phyloP scores from a whole-genome alignment of 92 coral and sea anemone genomes.

The Montipora capitata region DNA sequence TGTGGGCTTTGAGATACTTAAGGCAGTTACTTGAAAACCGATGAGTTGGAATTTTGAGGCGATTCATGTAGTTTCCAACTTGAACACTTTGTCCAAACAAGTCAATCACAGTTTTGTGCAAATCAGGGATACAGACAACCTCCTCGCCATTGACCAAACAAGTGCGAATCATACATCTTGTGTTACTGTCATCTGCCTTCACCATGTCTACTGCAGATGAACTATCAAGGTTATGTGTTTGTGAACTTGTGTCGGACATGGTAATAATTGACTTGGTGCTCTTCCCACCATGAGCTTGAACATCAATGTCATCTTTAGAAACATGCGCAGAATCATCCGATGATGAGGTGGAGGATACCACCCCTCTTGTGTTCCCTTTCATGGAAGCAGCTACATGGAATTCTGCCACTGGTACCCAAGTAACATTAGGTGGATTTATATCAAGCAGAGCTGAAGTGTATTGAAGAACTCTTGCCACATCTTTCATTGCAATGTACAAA shows the following conservation, averaged over 20 bases:
- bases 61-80: constrained; percentile 84
- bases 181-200: neutral
- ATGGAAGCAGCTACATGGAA: neutral
- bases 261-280: too few relatives aligned
- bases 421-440: constrained; percentile 50
- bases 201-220: constrained; percentile 43
- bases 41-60: constrained; percentile 80
- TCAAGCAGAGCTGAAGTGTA: constrained; percentile 80
- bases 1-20: constrained; percentile 80
- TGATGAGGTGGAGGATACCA: neutral
- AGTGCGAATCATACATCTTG: constrained; percentile 71
- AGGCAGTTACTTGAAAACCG: constrained; percentile 78
- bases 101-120: constrained; percentile 84
- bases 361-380: neutral
- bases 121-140: constrained; percentile 90
- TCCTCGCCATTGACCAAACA: constrained; percentile 70
- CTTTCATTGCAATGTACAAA: constrained; percentile 69
- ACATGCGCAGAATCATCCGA: neutral
- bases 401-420: neutral
- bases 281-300: too few relatives aligned
- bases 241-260: neutral
- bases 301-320: neutral
- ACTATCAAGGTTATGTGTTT: neutral
- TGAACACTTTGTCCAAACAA: constrained; percentile 88
- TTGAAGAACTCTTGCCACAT: constrained; percentile 74